These are phyloP conservation scores for Ephialtes manifestator DNA, from an alignment of 2,888 invertebrate species.

Conservation along the genomic window DNA sequence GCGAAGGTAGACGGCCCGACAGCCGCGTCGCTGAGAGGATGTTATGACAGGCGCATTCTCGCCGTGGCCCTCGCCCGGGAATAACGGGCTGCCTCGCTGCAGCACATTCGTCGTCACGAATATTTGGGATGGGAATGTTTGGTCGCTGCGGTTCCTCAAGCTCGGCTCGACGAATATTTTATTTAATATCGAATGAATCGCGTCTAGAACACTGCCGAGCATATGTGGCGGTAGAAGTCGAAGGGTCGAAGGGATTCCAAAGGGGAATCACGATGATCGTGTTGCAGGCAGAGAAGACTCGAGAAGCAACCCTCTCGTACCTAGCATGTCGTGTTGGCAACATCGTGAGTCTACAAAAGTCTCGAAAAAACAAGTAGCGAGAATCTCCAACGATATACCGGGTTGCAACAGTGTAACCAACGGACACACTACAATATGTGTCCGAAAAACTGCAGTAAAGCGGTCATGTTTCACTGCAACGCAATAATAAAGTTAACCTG, in stretches of 20 bases:
- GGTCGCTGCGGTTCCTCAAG: neutral
- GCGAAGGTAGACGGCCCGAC: conserved; percentile 37
- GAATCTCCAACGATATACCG: neutral
- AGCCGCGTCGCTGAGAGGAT: conserved; percentile 23
- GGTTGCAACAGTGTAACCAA: neutral
- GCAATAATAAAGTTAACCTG: neutral
- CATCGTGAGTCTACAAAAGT: conserved; percentile 35
- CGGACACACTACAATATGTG: conserved; percentile 6
- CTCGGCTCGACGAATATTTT: conserved; percentile 78
- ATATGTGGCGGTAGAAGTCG: conserved; percentile 74
- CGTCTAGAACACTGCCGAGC: conserved; percentile 81
- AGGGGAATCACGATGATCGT: conserved; percentile 61
- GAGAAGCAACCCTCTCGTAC: conserved; percentile 14
- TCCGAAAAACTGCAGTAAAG: neutral
- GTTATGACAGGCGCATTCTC: conserved; percentile 46
- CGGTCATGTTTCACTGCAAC: neutral
- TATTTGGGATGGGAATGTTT: conserved; percentile 22
- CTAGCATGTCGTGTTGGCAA: conserved; percentile 38
- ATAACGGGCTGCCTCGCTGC: neutral
- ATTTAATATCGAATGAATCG: conserved; percentile 84
- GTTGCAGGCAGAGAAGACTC: conserved; percentile 46
- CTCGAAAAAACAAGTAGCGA: conserved; percentile 13
- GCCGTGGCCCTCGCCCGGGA: conserved; percentile 4
- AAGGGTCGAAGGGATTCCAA: conserved; percentile 58
- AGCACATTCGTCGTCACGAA: conserved; percentile 49